Evolutionary conservation across 2,888 invertebrate genomes (phyloP), one percentile per base, ranked within the genome.

Genomic region (Heteromurus nitidus): DNA sequence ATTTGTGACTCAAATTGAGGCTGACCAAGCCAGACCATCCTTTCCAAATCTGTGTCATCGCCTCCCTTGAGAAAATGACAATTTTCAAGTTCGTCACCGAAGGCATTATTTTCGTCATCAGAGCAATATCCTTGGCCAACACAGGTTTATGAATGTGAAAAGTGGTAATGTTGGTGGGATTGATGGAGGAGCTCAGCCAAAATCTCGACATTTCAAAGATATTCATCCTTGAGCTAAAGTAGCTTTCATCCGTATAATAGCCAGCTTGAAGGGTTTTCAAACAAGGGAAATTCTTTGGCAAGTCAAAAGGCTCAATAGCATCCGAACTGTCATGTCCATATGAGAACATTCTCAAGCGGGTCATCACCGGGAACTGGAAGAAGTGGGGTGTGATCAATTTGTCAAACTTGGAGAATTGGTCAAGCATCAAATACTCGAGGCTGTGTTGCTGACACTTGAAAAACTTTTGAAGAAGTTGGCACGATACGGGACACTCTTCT

Each of bases 141-240:
- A 77, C 77, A 7, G 77, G 69, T 20, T 77, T 77, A 62, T 77
- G 69, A 24, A 77, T 77, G 18, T 77, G 77, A 18, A 77, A 69
- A 7, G 69, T 69, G 0, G 77, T 53, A 22, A 77, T 69, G 53
- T 24, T 28, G 3, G 77, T 77, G 16, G 69, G n/a, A 1, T 47
- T 16, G 1, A 20, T 7, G 18, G n/a, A 16, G 47, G 9, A 22
- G 7, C 13, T 7, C n/a, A 47, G 13, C 77, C 77, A 77, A 28
- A 77, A 77, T n/a, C 42, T 9, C 9, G 24, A 7, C 69, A 77
- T 77, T 11, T 77, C 69, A 50, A 77, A 77, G 62, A 50, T 77
- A 20, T 77, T 77, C 77, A 77, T 77, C 62, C 77, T 28, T 7
- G 77, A 55, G 13, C 60, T 69, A 20, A 62, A 77, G 28, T 77